Conservation (phyloP, 1,140 invertebrate species). For the Drosophila albomicans region DNA sequence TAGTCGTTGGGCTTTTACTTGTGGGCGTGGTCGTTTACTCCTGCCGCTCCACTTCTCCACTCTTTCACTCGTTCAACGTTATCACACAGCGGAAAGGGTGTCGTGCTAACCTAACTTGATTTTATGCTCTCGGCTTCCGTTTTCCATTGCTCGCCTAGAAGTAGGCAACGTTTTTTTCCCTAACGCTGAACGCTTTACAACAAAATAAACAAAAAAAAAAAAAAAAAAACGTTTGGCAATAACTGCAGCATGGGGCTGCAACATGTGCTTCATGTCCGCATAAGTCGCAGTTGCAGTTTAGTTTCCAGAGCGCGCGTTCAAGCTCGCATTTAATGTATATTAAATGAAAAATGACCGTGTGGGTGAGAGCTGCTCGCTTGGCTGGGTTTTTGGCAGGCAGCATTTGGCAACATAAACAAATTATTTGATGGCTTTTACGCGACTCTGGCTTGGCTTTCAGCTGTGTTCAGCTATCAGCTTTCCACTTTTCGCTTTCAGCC, state of each 20-base stretch:
- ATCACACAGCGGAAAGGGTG: not conserved
- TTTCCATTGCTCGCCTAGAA: constrained; percentile 12
- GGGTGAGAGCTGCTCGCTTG: constrained; percentile 3
- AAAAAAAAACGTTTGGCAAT: not conserved
- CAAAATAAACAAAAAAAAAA: too few species aligned
- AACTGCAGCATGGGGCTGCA: not conserved
- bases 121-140: constrained; percentile 1
- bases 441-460: constrained; percentile 35
- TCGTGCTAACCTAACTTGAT: constrained; percentile 14
- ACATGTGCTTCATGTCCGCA: not conserved
- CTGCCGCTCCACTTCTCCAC: not conserved
- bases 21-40: not conserved
- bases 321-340: constrained; percentile 27
- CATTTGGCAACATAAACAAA: constrained; percentile 77
- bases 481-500: constrained; percentile 3
- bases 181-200: not conserved
- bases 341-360: constrained; percentile 45
- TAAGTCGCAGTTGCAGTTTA: not conserved
- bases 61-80: not conserved
- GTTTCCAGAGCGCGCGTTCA: constrained; percentile 1
- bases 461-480: constrained; percentile 14
- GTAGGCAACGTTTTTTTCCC: constrained; percentile 31
- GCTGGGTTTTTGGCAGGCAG: constrained; percentile 9
- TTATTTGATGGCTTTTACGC: constrained; percentile 76
- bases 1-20: constrained; percentile 57